These are phyloP conservation scores for Trachelus troglodyta DNA, from an alignment of 2,888 invertebrate genomes.

Conservation along the genomic window DNA sequence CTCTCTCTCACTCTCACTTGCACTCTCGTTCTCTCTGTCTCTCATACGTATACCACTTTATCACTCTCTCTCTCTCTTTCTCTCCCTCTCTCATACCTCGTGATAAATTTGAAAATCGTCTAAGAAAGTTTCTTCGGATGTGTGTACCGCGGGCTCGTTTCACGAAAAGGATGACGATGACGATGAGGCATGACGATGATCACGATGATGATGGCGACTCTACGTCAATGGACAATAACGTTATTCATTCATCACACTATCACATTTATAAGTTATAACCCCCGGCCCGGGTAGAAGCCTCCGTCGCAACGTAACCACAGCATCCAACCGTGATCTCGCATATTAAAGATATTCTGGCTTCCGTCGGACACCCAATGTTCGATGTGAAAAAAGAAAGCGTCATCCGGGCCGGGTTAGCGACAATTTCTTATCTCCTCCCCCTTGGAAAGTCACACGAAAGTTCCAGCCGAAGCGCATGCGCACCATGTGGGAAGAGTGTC, in stretches of 20 bases:
- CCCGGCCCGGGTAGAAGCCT: constrained; percentile 30
- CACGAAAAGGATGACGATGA: background rate
- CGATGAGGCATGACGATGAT: background rate
- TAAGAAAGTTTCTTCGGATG: background rate
- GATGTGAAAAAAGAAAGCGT: background rate
- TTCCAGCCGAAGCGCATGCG: background rate
- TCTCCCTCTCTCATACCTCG: background rate
- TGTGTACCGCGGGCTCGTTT: background rate
- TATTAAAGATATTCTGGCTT: background rate
- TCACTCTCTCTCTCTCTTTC: background rate
- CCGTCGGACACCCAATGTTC: background rate
- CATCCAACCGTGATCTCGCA: background rate
- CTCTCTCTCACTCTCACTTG: background rate
- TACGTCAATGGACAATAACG: background rate
- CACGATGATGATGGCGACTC: constrained; percentile 8
- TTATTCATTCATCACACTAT: constrained; percentile 28
- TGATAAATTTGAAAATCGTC: background rate
- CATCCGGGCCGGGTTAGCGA: background rate
- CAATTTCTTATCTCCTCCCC: background rate
- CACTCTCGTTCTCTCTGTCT: background rate
- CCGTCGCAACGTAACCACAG: background rate
- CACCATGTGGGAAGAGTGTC: background rate
- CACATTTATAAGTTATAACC: constrained; percentile 39
- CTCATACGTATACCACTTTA: background rate
- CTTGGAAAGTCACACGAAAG: background rate